These are phyloP conservation scores for Bursaphelenchus okinawaensis DNA, from an alignment of 2,888 invertebrate genomes.

Conservation along the genomic window DNA sequence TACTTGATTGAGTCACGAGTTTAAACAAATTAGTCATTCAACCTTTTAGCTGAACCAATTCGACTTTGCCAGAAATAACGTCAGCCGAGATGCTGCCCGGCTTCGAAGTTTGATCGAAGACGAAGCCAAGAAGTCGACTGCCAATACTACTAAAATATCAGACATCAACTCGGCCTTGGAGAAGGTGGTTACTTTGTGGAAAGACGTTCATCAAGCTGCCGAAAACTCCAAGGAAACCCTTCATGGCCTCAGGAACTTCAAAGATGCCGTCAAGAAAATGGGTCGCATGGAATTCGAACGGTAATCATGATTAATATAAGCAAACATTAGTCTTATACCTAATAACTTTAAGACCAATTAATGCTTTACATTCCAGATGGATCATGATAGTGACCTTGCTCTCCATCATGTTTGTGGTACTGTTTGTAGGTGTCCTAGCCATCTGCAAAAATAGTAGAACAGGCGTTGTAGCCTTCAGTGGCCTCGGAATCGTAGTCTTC, in stretches of 20 bases:
- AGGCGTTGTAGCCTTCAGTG: slow-evolving; percentile 52
- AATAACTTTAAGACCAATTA: neutral
- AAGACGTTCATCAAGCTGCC: neutral
- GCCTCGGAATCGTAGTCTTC: slow-evolving; percentile 53
- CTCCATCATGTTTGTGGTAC: slow-evolving; percentile 46
- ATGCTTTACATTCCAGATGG: slow-evolving; percentile 44
- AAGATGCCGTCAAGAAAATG: slow-evolving; percentile 7
- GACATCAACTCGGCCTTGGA: slow-evolving; percentile 20
- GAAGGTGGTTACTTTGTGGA: slow-evolving; percentile 14
- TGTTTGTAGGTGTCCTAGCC: slow-evolving; percentile 52
- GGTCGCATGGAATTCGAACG: slow-evolving; percentile 22
- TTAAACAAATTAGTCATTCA: neutral
- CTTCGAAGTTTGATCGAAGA: slow-evolving; percentile 15
- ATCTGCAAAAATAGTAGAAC: slow-evolving; percentile 51
- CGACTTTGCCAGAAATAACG: slow-evolving; percentile 10
- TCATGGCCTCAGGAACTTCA: slow-evolving; percentile 11
- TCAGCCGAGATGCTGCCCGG: slow-evolving; percentile 4
- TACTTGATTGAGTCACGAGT: too few species aligned
- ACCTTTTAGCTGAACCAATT: slow-evolving; percentile 13
- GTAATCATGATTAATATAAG: neutral
- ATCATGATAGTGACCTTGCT: slow-evolving; percentile 43
- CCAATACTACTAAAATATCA: slow-evolving; percentile 13
- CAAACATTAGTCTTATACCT: neutral
- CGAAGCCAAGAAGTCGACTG: slow-evolving; percentile 15
- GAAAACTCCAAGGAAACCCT: neutral